Conservation (phyloP, 2,888 invertebrate genomes). For the Polydesmus complanatus region DNA sequence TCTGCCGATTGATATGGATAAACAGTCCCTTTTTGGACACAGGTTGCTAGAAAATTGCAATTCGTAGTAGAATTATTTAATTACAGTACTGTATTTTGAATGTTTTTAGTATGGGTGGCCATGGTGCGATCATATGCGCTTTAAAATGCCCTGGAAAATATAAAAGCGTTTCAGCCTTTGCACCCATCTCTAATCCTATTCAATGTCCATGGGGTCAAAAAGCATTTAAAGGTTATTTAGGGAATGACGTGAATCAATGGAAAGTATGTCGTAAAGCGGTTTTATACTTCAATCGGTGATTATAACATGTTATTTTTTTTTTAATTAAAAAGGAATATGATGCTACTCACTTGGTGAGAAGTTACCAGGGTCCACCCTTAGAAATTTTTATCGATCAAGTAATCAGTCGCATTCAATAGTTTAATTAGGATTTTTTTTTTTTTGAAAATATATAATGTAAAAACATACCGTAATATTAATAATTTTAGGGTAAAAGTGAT, state of each 20-base stretch:
- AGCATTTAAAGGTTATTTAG: slow-evolving; percentile 67
- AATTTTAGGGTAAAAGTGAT: slow-evolving; percentile 59
- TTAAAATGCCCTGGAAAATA: slow-evolving; percentile 71
- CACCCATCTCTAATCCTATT: slow-evolving; percentile 82
- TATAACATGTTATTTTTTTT: neutral
- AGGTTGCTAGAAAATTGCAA: slow-evolving; percentile 29
- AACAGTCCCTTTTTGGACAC: slow-evolving; percentile 37
- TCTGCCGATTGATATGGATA: slow-evolving; percentile 44
- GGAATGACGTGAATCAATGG: slow-evolving; percentile 53
- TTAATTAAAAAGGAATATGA: slow-evolving; percentile 52
- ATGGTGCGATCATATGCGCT: slow-evolving; percentile 81
- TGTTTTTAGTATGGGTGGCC: slow-evolving; percentile 88
- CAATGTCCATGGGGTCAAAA: slow-evolving; percentile 75
- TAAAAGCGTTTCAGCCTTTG: slow-evolving; percentile 70
- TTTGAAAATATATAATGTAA: neutral
- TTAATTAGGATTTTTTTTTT: neutral
- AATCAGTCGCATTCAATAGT: neutral
- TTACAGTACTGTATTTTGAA: slow-evolving; percentile 12
- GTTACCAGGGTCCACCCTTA: slow-evolving; percentile 67
- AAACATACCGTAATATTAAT: neutral
- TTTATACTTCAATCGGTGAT: no score
- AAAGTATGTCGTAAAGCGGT: slow-evolving; percentile 26
- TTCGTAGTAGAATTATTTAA: slow-evolving; percentile 1
- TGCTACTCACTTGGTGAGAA: slow-evolving; percentile 64
- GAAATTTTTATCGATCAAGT: slow-evolving; percentile 84